Evolutionary conservation across 2,113 vertebrate genomes (phyloP).

Genomic region (Anhinga rufa): DNA sequence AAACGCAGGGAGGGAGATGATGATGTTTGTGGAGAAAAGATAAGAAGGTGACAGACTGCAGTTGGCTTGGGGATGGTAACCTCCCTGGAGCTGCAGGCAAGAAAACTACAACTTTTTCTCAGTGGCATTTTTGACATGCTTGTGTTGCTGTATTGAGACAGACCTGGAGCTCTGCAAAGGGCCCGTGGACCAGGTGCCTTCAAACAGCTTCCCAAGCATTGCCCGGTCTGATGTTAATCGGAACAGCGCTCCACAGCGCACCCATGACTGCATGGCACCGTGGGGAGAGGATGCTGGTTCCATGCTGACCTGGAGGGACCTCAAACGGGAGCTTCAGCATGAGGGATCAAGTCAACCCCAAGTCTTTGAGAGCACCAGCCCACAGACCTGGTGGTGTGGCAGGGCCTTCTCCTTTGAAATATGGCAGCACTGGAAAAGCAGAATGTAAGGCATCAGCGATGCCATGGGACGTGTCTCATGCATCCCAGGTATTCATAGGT

Average conservation of each 20-base stretch:
- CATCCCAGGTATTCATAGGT: not conserved
- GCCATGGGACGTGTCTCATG: not conserved
- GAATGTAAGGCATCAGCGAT: not conserved
- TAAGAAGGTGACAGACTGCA: not conserved
- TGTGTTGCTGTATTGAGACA: not conserved
- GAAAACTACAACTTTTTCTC: not conserved
- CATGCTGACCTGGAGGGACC: accelerated
- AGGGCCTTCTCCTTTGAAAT: not conserved
- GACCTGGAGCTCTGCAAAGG: not conserved
- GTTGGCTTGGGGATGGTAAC: not conserved
- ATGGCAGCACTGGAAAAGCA: not conserved
- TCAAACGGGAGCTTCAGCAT: not conserved
- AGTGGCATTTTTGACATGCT: not conserved
- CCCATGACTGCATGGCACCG: accelerated
- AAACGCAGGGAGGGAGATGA: not conserved
- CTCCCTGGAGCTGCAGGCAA: not conserved
- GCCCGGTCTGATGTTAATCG: accelerated
- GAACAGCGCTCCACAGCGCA: not conserved
- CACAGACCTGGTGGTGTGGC: not conserved
- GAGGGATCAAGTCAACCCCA: not conserved
- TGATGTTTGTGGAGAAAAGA: not conserved
- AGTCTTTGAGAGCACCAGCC: not conserved
- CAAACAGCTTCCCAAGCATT: not conserved
- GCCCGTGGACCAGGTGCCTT: not conserved
- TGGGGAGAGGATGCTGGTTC: not conserved